These are phyloP conservation scores for Cotesia congregata DNA, from an alignment of 2,888 invertebrate species.

Conservation along the genomic window DNA sequence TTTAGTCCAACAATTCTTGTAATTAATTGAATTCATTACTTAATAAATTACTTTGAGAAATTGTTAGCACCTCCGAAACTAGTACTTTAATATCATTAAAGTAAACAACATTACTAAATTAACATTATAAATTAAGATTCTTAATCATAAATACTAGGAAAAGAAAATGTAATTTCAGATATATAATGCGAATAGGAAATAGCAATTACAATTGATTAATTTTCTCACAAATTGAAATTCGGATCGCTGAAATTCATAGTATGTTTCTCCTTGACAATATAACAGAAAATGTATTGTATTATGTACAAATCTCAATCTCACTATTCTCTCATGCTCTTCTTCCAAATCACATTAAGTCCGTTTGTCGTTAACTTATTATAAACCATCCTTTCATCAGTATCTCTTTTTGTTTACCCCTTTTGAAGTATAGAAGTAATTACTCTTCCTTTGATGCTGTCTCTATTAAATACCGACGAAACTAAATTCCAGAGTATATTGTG, in stretches of 20 bases:
- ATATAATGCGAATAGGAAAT: too few species aligned
- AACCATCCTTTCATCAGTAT: conserved; percentile 11
- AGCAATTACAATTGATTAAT: background rate
- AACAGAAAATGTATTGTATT: background rate
- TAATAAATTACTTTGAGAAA: too few species aligned
- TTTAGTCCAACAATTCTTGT: too few species aligned
- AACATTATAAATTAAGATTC: too few species aligned
- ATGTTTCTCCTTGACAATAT: background rate
- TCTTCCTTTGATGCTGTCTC: conserved; percentile 24
- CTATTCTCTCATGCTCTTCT: background rate
- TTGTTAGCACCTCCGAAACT: too few species aligned
- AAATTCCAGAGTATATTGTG: background rate
- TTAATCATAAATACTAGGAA: too few species aligned
- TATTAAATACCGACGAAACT: background rate
- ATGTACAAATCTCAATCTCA: background rate
- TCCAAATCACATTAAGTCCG: conserved; percentile 20
- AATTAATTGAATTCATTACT: too few species aligned
- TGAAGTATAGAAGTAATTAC: conserved; percentile 15
- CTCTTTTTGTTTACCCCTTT: background rate
- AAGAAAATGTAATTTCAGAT: too few species aligned
- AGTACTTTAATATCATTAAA: too few species aligned
- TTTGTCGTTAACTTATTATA: conserved; percentile 33
- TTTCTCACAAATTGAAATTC: background rate
- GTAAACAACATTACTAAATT: too few species aligned
- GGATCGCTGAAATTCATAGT: background rate